These are phyloP conservation scores for Tamandua tetradactyla DNA, from an alignment of 2,797 vertebrate species.

Conservation along the genomic window DNA sequence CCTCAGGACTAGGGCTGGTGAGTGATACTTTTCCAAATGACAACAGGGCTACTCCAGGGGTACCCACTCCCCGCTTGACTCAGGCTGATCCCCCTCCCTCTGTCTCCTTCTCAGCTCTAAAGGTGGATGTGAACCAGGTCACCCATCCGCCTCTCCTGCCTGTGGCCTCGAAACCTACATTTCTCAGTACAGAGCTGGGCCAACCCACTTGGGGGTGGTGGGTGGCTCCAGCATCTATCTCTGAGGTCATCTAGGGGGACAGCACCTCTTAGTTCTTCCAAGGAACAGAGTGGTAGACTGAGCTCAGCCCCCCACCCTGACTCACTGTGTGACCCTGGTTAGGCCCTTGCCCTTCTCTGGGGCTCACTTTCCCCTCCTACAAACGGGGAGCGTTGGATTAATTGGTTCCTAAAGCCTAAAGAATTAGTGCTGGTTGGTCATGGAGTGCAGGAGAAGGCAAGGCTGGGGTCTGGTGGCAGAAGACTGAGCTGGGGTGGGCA, in stretches of 20 bases:
- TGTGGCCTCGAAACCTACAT: slow-evolving; percentile 64
- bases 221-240: neutral
- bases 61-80: neutral
- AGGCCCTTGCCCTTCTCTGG: neutral
- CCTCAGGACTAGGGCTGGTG: neutral
- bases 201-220: neutral
- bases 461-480: neutral
- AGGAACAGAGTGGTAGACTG: neutral
- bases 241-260: neutral
- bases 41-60: neutral
- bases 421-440: neutral
- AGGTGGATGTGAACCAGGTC: neutral
- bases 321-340: neutral
- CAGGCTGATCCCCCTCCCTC: neutral
- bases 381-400: neutral
- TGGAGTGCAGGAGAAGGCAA: neutral
- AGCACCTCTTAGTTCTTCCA: neutral
- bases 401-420: neutral
- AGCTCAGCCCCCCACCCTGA: neutral
- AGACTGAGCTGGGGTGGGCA: neutral
- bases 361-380: neutral
- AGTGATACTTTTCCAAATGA: neutral
- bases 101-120: neutral
- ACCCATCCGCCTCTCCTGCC: neutral
- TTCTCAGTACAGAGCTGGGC: neutral